Percentiles rank a stretch among this genome's conserved stretches.
Evolutionary conservation across 2,797 vertebrate genomes (phyloP).

Genomic region (Eutrigla gurnardus): DNA sequence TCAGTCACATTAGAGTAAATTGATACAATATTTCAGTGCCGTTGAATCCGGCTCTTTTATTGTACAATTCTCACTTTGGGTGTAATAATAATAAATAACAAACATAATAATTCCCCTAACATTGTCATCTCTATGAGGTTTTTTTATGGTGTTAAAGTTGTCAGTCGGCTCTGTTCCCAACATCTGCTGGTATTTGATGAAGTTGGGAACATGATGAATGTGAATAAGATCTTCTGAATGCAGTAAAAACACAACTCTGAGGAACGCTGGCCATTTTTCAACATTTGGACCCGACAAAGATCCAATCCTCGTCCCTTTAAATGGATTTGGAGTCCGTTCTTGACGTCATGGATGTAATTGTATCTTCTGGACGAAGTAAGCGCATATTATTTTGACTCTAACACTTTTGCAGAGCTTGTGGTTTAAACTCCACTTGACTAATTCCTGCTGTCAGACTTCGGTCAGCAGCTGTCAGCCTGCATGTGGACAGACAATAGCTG

Average conservation of each 20-base stretch:
- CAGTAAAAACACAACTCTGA: background rate
- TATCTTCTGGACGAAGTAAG: background rate
- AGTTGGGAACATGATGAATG: no score
- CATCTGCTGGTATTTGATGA: background rate
- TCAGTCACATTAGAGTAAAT: no score
- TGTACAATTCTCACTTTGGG: no score
- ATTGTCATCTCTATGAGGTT: no score
- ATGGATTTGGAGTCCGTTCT: background rate
- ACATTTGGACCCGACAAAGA: background rate
- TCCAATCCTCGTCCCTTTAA: background rate
- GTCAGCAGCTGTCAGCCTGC: slow-evolving; percentile 35
- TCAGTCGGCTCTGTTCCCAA: background rate
- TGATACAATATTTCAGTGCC: no score
- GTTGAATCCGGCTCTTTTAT: no score
- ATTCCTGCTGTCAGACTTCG: slow-evolving; percentile 33
- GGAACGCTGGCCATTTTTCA: background rate
- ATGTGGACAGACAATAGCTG: slow-evolving; percentile 19
- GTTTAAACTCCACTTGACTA: background rate
- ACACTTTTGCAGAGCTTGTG: background rate
- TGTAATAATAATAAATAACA: no score
- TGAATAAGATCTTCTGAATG: background rate
- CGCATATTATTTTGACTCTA: background rate
- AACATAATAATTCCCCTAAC: no score
- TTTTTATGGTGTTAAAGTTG: no score
- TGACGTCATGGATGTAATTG: background rate